These are phyloP conservation scores for Bergia sp. DNA, from an alignment of 92 coral and sea anemone species.

Conservation along the genomic window DNA sequence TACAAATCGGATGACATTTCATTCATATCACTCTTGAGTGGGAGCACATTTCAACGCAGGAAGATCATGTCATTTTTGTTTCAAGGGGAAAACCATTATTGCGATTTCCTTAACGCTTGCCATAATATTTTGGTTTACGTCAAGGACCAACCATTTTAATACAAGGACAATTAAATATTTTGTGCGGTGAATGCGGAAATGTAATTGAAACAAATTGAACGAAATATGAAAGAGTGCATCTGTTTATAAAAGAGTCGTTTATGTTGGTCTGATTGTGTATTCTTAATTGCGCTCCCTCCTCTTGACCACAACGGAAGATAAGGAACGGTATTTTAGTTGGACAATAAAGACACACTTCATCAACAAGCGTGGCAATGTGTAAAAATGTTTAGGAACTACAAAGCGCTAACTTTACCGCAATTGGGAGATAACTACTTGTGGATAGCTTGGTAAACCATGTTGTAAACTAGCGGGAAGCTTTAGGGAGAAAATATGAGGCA, in stretches of 20 bases:
- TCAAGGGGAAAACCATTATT: background rate
- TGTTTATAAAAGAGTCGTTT: background rate
- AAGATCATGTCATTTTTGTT: constrained; percentile 10
- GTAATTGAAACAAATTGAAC: background rate
- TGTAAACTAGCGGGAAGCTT: background rate
- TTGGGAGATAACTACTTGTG: background rate
- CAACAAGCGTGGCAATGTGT: background rate
- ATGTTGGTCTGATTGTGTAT: background rate
- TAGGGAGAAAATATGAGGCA: background rate
- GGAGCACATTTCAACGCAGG: constrained; percentile 31
- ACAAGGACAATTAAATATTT: background rate
- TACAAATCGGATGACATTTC: constrained; percentile 41
- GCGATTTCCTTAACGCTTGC: background rate
- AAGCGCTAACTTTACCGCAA: background rate
- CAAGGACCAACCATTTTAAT: background rate
- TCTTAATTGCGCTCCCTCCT: constrained; percentile 6
- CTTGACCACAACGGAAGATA: constrained; percentile 32
- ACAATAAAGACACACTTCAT: background rate
- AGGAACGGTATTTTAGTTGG: background rate
- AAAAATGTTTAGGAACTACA: background rate
- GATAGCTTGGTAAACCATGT: background rate
- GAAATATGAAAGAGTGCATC: background rate
- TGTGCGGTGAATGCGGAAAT: background rate
- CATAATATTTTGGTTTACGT: background rate
- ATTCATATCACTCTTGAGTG: constrained; percentile 10